Evolutionary conservation across 2,888 invertebrate species (phyloP).

Genomic region (Podabrus alpinus): DNA sequence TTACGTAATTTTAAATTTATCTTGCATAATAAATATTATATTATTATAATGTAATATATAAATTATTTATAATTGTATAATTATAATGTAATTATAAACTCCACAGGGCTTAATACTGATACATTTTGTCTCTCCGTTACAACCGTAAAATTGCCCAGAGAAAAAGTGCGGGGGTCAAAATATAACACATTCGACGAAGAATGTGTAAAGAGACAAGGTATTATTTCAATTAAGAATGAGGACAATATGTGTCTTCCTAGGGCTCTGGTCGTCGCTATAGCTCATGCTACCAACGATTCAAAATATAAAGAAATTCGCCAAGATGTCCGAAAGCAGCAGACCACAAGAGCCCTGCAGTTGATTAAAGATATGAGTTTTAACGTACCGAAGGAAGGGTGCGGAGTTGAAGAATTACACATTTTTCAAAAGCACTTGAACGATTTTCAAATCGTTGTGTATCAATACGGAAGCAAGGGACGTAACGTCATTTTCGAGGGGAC

Average conservation of each 20-base stretch:
- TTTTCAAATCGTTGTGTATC: no score
- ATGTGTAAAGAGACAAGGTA: background rate
- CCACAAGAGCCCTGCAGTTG: background rate
- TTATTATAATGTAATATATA: no score
- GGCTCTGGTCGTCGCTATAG: background rate
- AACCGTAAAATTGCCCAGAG: background rate
- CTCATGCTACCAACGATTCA: background rate
- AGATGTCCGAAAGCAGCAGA: background rate
- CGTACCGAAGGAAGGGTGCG: background rate
- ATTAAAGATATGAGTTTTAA: background rate
- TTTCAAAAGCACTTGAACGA: background rate
- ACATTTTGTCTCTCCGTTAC: background rate
- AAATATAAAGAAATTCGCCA: background rate
- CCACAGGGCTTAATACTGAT: background rate
- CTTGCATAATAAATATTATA: no score
- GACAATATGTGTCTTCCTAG: background rate
- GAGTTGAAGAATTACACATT: background rate
- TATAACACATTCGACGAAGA: background rate
- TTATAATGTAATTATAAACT: no score
- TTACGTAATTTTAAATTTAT: no score
- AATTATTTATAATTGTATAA: no score
- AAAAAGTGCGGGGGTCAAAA: background rate
- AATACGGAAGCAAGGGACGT: no score
- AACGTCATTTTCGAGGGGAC: no score
- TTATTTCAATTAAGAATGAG: background rate